Conservation (phyloP, 1,140 invertebrate genomes). For the Danaus plexippus region DNA sequence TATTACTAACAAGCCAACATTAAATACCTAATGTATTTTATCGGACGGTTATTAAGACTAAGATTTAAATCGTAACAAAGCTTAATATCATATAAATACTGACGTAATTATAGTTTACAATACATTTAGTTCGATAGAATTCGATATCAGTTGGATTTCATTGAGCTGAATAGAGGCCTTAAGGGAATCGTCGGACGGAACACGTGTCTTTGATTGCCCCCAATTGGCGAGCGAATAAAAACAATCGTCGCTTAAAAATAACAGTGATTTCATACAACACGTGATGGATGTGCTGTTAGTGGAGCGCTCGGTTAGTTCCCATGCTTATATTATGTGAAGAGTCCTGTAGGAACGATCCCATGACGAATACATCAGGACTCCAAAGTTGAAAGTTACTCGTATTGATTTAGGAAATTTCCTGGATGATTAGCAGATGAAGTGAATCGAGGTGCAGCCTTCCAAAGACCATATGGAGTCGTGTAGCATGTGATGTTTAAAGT, state of each 20-base stretch:
- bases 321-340: constrained; percentile 59
- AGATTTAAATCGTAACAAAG: constrained; percentile 5
- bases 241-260: constrained; percentile 70
- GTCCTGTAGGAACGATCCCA: constrained; percentile 44
- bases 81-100: neutral
- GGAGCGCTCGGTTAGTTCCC: constrained; percentile 48
- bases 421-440: too few relatives aligned
- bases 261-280: constrained; percentile 70
- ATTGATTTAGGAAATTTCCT: too few relatives aligned
- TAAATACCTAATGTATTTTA: too few relatives aligned
- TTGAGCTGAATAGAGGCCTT: constrained; percentile 55
- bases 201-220: constrained; percentile 69
- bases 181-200: constrained; percentile 55
- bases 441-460: too few relatives aligned
- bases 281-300: constrained; percentile 58
- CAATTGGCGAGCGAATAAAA: constrained; percentile 71
- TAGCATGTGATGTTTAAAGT: constrained; percentile 44
- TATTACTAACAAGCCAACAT: too few relatives aligned
- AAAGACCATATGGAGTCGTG: too few relatives aligned
- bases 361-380: constrained; percentile 9
- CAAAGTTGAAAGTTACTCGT: too few relatives aligned
- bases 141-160: constrained; percentile 28
- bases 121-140: constrained; percentile 13
- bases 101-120: constrained; percentile 9
- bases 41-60: neutral